Conservation (phyloP, 1,140 invertebrate genomes). For the Diorhabda carinulata region DNA sequence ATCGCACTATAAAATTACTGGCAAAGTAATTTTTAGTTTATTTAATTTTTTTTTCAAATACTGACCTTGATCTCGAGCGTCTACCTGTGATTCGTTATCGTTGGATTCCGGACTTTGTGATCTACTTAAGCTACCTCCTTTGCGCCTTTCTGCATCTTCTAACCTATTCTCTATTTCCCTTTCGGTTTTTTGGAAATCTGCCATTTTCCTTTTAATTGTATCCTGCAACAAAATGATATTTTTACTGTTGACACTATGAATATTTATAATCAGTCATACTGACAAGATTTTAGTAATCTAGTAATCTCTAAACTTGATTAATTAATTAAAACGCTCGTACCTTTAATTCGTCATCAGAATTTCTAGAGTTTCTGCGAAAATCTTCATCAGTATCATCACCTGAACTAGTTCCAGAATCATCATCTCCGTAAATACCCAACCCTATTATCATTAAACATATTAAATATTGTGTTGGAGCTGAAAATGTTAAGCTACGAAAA, state of each 20-base stretch:
- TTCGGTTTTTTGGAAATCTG: constrained; percentile 41
- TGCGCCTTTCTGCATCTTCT: constrained; percentile 31
- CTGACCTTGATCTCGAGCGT: constrained; percentile 42
- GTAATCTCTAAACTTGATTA: too few relatives aligned
- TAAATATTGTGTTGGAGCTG: too few relatives aligned
- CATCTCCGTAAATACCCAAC: constrained; percentile 42
- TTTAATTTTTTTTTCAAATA: constrained; percentile 23
- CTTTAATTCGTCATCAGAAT: constrained; percentile 42
- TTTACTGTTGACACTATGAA: too few relatives aligned
- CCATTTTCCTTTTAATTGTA: constrained; percentile 36
- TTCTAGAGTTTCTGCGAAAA: constrained; percentile 20
- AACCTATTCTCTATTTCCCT: constrained; percentile 40
- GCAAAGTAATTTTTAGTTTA: too few relatives aligned
- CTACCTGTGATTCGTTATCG: constrained; percentile 42
- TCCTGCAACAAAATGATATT: constrained; percentile 29
- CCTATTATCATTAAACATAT: constrained; percentile 25
- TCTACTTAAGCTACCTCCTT: constrained; percentile 30
- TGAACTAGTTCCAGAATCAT: constrained; percentile 36
- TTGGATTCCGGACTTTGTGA: constrained; percentile 33
- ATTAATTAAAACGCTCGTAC: constrained; percentile 21
- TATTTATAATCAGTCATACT: too few relatives aligned
- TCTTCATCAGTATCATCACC: constrained; percentile 34
- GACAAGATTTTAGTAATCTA: too few relatives aligned
- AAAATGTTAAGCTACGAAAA: too few relatives aligned
- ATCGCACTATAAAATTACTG: too few relatives aligned